Percentiles rank a stretch among this genome's conserved stretches.
Conservation (phyloP, 2,888 invertebrate genomes). For the Patella depressa region DNA sequence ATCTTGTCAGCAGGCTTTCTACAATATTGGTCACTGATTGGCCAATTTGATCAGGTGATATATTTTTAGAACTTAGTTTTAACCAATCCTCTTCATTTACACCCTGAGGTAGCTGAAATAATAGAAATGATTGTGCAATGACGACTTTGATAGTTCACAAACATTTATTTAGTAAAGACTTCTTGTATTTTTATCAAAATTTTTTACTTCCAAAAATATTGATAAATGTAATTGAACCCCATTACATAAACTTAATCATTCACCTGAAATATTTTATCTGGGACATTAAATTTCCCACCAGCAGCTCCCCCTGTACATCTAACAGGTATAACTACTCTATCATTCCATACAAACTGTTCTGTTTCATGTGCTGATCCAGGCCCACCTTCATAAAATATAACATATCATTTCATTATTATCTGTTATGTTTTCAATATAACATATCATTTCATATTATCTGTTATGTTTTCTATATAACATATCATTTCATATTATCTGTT, state of each 20-base stretch:
- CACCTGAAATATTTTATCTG: conserved; percentile 57
- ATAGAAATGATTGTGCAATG: too few species aligned
- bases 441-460: too few species aligned
- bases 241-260: neutral
- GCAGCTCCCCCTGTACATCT: conserved; percentile 63
- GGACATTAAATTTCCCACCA: conserved; percentile 54
- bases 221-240: too few species aligned
- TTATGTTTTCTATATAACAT: too few species aligned
- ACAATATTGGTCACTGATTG: conserved; percentile 53
- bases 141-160: too few species aligned
- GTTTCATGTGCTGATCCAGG: conserved; percentile 64
- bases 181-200: too few species aligned
- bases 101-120: conserved; percentile 52
- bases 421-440: too few species aligned
- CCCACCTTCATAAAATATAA: conserved; percentile 47
- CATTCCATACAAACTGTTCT: conserved; percentile 70
- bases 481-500: too few species aligned
- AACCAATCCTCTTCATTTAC: conserved; percentile 56
- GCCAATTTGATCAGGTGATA: conserved; percentile 49
- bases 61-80: conserved; percentile 41
- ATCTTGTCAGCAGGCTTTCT: conserved; percentile 29
- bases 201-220: too few species aligned
- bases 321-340: conserved; percentile 68
- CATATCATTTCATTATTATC: too few species aligned
- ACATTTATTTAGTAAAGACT: too few species aligned